Conservation (phyloP, 2,888 invertebrate genomes). For the Melangyna quadrimaculata region DNA sequence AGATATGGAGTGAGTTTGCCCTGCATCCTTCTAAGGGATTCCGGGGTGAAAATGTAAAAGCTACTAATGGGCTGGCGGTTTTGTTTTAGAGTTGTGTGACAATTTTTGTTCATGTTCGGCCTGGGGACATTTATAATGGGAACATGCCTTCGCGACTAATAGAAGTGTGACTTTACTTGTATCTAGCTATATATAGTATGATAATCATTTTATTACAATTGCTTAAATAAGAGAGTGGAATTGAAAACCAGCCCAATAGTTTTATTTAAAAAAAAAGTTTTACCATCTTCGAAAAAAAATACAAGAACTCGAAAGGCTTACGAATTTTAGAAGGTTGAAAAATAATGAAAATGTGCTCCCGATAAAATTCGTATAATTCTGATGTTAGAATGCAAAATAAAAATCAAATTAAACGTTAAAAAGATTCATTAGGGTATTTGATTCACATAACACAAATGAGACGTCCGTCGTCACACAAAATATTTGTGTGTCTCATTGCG, state of each 20-base stretch:
- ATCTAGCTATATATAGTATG: not conserved
- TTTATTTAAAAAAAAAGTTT: no score
- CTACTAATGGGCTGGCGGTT: conserved; percentile 32
- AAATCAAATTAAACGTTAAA: not conserved
- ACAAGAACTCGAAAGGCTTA: no score
- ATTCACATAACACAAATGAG: not conserved
- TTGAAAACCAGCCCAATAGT: no score
- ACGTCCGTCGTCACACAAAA: not conserved
- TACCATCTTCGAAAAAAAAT: no score
- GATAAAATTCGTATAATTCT: no score
- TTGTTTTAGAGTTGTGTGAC: conserved; percentile 28
- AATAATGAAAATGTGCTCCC: no score
- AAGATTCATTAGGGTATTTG: not conserved
- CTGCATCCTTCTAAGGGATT: conserved; percentile 61
- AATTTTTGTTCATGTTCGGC: conserved; percentile 34
- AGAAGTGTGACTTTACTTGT: conserved; percentile 20
- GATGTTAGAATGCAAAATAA: not conserved
- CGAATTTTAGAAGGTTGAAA: no score
- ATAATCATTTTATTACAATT: no score
- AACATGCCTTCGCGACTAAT: conserved; percentile 2
- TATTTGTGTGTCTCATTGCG: not conserved
- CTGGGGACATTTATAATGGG: not conserved
- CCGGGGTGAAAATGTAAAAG: conserved; percentile 39
- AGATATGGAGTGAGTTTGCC: conserved; percentile 19
- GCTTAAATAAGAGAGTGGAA: no score